Evolutionary conservation across 1,140 invertebrate genomes (phyloP).

Genomic region (Druon quercuslanigerum): DNA sequence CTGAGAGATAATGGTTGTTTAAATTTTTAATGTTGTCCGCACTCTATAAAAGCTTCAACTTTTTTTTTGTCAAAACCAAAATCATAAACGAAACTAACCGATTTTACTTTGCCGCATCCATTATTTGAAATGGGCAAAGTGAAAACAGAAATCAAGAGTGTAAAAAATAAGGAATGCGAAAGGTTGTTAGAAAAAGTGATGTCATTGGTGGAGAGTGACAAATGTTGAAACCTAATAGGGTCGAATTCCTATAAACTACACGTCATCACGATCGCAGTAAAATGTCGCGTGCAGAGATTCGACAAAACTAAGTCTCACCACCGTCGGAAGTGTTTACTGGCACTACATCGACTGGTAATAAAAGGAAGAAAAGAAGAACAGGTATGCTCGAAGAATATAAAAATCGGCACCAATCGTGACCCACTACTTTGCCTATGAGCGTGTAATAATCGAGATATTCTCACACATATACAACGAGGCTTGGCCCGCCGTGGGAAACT

Average conservation of each 20-base stretch:
- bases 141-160: conserved; percentile 33
- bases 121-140: not conserved
- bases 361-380: conserved; percentile 45
- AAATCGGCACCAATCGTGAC: conserved; percentile 59
- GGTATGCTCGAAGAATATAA: conserved; percentile 69
- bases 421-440: conserved; percentile 65
- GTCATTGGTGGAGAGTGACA: conserved; percentile 6
- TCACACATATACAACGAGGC: conserved; percentile 63
- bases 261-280: conserved; percentile 44
- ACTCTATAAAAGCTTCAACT: not conserved
- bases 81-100: not conserved
- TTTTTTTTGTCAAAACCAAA: conserved; percentile 3
- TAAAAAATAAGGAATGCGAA: conserved; percentile 36
- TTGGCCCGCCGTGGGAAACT: conserved; percentile 72
- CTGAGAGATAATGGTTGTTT: not conserved
- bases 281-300: conserved; percentile 47
- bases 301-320: conserved; percentile 51
- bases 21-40: not conserved
- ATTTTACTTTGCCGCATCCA: not conserved
- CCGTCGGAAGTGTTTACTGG: conserved; percentile 52
- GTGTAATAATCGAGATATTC: conserved; percentile 73
- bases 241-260: conserved; percentile 41
- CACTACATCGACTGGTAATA: conserved; percentile 42
- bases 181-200: conserved; percentile 39
- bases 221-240: conserved; percentile 28